These are phyloP conservation scores for Rhyacophila brunnea DNA, from an alignment of 1,140 invertebrate genomes.

Conservation along the genomic window DNA sequence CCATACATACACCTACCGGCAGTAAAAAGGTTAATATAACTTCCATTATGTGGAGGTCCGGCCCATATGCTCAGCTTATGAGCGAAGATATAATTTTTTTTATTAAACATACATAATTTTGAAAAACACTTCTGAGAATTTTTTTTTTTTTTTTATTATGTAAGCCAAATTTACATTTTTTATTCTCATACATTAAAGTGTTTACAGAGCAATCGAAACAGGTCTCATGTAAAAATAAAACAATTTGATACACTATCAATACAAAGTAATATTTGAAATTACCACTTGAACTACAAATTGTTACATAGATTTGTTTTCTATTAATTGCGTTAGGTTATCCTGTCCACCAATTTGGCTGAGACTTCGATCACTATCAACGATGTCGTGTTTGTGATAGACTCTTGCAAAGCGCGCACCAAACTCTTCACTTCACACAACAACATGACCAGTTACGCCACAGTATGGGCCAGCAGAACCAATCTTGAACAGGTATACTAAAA, in stretches of 20 bases:
- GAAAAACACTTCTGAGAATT: too few relatives aligned
- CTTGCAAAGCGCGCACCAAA: constrained; percentile 94
- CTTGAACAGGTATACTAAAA: constrained; percentile 73
- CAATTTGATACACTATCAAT: background rate
- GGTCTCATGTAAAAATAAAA: background rate
- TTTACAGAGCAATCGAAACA: background rate
- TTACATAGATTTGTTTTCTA: background rate
- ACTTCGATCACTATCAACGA: constrained; percentile 96
- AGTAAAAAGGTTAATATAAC: too few relatives aligned
- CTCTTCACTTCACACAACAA: constrained; percentile 94
- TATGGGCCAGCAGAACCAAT: constrained; percentile 91
- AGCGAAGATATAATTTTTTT: too few relatives aligned
- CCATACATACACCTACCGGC: too few relatives aligned
- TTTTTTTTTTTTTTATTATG: too few relatives aligned
- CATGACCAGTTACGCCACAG: constrained; percentile 91
- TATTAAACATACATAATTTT: too few relatives aligned
- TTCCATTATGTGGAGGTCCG: too few relatives aligned
- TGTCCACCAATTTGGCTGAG: constrained; percentile 91
- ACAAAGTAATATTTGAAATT: too few relatives aligned
- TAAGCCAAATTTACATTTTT: background rate
- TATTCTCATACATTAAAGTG: background rate
- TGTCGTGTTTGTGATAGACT: constrained; percentile 94
- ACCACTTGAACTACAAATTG: too few relatives aligned
- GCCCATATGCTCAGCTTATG: too few relatives aligned
- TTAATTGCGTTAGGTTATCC: constrained; percentile 65